phyloP scores from a whole-genome alignment of 2,888 invertebrate genomes.

The Glyphotaelius pellucidus region DNA sequence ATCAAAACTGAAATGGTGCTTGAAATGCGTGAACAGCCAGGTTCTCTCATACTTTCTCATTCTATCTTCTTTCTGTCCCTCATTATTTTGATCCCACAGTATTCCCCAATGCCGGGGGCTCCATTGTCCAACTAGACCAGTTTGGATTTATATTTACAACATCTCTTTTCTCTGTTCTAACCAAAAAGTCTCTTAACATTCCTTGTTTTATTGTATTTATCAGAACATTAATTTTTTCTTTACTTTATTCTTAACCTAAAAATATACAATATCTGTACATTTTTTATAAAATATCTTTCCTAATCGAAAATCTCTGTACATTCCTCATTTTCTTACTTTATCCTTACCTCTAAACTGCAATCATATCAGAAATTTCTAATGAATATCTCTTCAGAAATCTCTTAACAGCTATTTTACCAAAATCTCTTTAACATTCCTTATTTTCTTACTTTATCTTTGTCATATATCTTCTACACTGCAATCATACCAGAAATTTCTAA shows the following conservation, averaged over 20 bases:
- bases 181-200: slow-evolving; percentile 6
- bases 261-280: background rate
- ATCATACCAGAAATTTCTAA: background rate
- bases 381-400: background rate
- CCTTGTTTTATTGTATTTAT: slow-evolving; percentile 7
- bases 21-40: background rate
- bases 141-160: background rate
- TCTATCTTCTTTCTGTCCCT: background rate
- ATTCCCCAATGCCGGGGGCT: background rate
- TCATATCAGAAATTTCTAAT: background rate
- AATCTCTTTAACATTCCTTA: background rate
- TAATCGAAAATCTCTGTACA: slow-evolving; percentile 16
- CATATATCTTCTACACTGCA: too few species aligned
- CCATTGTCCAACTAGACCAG: background rate
- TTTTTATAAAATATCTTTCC: background rate
- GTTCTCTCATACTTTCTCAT: background rate
- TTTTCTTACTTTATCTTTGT: background rate
- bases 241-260: background rate
- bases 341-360: background rate
- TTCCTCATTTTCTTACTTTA: slow-evolving; percentile 9
- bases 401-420: background rate
- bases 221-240: background rate
- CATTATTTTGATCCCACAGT: background rate
- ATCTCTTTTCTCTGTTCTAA: background rate
- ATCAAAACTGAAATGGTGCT: too few species aligned